Percentiles rank a stretch among this genome's conserved stretches.
Conservation (phyloP, 2,888 invertebrate genomes). For the Rhingia campestris region DNA sequence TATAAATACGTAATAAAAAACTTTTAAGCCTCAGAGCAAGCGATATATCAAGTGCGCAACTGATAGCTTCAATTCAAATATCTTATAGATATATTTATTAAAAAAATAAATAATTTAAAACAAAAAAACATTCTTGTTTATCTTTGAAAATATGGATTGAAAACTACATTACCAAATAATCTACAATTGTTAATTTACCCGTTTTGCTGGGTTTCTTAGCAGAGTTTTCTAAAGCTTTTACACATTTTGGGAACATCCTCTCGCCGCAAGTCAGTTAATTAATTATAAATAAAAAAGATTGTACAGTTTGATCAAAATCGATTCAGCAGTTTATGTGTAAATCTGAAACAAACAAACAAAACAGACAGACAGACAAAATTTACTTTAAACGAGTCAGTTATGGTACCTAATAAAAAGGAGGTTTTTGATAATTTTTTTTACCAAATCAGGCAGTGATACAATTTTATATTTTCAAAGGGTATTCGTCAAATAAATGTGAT, state of each 20-base stretch:
- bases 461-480: too few species aligned
- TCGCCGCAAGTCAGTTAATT: background rate
- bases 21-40: background rate
- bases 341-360: conserved; percentile 19
- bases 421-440: too few species aligned
- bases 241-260: background rate
- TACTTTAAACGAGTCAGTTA: background rate
- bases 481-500: too few species aligned
- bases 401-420: too few species aligned
- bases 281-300: background rate
- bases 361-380: conserved; percentile 7
- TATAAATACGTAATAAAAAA: background rate
- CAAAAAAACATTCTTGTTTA: background rate
- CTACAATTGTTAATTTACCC: background rate
- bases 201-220: background rate
- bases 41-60: background rate
- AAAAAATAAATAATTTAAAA: background rate
- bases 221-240: background rate
- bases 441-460: too few species aligned
- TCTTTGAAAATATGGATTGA: background rate
- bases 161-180: background rate
- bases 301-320: background rate
- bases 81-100: background rate
- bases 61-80: background rate
- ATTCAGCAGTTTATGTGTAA: background rate